Base-by-base conservation (phyloP, 2,888 invertebrate species). In the Pachymerium ferrugineum region DNA sequence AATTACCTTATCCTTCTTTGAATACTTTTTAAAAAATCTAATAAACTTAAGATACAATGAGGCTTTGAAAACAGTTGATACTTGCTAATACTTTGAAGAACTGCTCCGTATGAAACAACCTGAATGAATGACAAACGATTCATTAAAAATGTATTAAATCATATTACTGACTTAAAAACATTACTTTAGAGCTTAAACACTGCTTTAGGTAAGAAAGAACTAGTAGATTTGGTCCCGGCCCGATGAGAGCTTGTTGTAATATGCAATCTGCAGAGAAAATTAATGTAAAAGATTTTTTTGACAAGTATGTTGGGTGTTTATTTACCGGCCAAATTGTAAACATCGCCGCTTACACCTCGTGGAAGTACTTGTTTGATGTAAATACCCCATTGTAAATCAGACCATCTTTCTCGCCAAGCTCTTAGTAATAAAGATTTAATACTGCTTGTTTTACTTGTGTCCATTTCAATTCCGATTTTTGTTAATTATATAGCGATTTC, bases 341-440 rank as follows among this genome's bases (percentile, higher is more conserved):
- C 89, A 85, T 93, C 93, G n/a, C 93, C 93, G 80, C 92, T 93
- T 0, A 93, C 93, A n/a, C 93, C 93, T 81, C 93, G 85, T 0
- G 93, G 93, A 75, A 92, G 83, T 77, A 91, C 87, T 87, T 88
- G 78, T 86, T 96, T 96, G 74, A 97, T 93, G 80, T 95, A 93
- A 78, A 95, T 94, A 42, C 95, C 95, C 96, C 96, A 97, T 83
- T 94, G 93, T 67, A 95, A 88, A 82, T 96, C 96, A 0, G 91
- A 90, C 97, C 97, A 97, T 76, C 97, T 86, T 84, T 97, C 96
- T 78, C 94, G 87, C 97, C 97, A 97, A 70, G 96, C 97, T 81
- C 89, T 87, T 74, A 94, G 84, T 78, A 94, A 85, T 29, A 93
- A 84, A 75, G 91, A 80, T 77, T 82, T 82, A 33, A 83, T 82